Evolutionary conservation across 2,797 vertebrate species (phyloP).

Genomic region (Gobionotothen gibberifrons): DNA sequence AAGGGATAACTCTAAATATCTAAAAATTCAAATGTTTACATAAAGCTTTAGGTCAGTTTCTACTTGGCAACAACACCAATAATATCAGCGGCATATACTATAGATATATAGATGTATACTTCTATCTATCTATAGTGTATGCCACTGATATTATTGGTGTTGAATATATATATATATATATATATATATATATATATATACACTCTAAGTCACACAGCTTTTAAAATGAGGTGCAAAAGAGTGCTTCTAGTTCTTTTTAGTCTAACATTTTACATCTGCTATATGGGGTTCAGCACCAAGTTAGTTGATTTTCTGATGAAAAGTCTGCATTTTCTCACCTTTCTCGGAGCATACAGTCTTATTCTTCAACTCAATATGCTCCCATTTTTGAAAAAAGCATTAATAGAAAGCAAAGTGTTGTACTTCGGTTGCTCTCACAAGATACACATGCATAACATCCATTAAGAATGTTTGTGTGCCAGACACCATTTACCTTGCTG

Average conservation of each 20-base stretch:
- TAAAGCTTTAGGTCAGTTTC: not conserved
- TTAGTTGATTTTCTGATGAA: not conserved
- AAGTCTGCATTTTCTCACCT: not conserved
- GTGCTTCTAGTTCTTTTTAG: slow-evolving; percentile 3
- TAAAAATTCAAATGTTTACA: not conserved
- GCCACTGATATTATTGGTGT: too few relatives aligned
- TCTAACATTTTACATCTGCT: slow-evolving; percentile 18
- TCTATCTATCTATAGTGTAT: too few relatives aligned
- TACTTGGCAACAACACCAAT: not conserved
- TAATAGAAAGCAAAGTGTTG: not conserved
- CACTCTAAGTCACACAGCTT: too few relatives aligned
- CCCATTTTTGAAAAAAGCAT: not conserved
- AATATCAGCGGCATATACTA: not conserved
- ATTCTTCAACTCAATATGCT: not conserved
- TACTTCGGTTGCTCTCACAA: not conserved
- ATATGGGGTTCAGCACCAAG: not conserved
- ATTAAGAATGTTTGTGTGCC: not conserved
- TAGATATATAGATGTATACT: too few relatives aligned
- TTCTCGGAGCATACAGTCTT: not conserved
- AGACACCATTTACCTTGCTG: slow-evolving; percentile 5
- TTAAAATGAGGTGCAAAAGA: slow-evolving; percentile 5
- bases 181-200: too few relatives aligned
- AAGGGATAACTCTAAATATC: not conserved
- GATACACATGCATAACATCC: not conserved
- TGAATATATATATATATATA: too few relatives aligned